Conservation (phyloP, 2,888 invertebrate genomes). For the Reticulitermes lucifugus region DNA sequence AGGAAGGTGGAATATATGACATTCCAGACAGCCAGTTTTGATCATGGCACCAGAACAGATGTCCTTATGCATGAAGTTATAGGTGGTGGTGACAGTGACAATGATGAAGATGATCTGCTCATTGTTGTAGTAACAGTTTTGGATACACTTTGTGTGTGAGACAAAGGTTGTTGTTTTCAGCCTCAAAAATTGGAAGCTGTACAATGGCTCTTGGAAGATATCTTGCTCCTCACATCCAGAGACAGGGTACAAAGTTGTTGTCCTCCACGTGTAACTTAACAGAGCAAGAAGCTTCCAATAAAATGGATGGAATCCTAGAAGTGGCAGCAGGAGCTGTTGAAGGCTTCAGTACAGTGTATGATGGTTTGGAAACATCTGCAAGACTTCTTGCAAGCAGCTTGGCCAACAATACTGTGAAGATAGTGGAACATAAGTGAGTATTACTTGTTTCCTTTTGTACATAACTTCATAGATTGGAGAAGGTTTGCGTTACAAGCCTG, state of each 20-base stretch:
- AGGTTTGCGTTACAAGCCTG: neutral
- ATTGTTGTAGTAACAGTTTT: no score
- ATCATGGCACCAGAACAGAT: no score
- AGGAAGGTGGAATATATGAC: no score
- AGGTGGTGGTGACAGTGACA: no score
- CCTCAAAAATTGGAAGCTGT: slow-evolving; percentile 71
- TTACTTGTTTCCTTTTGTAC: neutral
- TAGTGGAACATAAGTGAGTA: slow-evolving; percentile 78
- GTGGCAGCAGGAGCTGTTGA: slow-evolving; percentile 79
- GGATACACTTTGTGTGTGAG: slow-evolving; percentile 65
- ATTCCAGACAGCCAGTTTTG: no score
- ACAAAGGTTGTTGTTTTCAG: neutral
- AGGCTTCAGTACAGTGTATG: slow-evolving; percentile 77
- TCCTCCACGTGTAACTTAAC: slow-evolving; percentile 69
- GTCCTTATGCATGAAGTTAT: no score
- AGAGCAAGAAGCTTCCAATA: slow-evolving; percentile 67
- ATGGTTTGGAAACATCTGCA: slow-evolving; percentile 78
- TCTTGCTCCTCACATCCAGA: slow-evolving; percentile 76
- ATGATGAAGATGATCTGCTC: no score
- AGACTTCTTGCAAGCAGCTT: slow-evolving; percentile 72
- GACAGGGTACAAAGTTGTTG: slow-evolving; percentile 71
- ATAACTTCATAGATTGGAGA: neutral
- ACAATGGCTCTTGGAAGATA: slow-evolving; percentile 75
- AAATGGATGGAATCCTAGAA: slow-evolving; percentile 71
- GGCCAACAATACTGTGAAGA: slow-evolving; percentile 78